Base-by-base conservation (phyloP, 2,888 invertebrate genomes). In the Gari tellinella region DNA sequence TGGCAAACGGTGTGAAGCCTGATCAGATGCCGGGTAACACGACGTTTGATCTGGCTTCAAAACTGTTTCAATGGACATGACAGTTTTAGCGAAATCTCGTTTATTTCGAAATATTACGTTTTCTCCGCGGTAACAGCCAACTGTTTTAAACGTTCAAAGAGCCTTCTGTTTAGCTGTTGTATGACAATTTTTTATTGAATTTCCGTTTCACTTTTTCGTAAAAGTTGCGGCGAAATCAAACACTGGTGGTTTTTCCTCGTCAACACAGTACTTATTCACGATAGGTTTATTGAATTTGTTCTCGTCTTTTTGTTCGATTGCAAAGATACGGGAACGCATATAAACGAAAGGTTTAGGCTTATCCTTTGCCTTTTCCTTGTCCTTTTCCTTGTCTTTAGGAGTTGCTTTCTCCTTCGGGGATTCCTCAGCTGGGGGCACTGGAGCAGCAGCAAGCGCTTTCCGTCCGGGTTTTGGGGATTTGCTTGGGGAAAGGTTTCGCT, bases 331-430 rank as follows among this genome's bases (percentile, higher is more conserved):
- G 55, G 86, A 86, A 23, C 87, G 79, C 55, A 89, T 82, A 58
- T 88, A 88, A 0, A 89, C 89, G 68, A 87, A 89, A 21, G 88
- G 83, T 56, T 84, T 80, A 7, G 85, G 70, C 53, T 86, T 89
- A 45, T 76, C 78, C 51, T 86, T 83, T 0, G 76, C 74, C 38
- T 81, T 83, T 12, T 80, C 79, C 55, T 67, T 43, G 3, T 61
- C 58, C 14, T 5, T 14, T 38, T 26, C 38, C 17, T 45, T 53
- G 5, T 52, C 26, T 15, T 41, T 48, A 43, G 43, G 43, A 4
- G 31, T 7, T 10, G 31, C 10, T 10, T 31, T 31, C 5, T 48
- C 58, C 25, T 65, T 55, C 15, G 67, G 58, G 10, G 67, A 43
- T 48, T 55, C 58, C 38, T 56, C 70, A 5, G 78, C 61, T 0